Percentiles rank a stretch among this genome's conserved stretches.
Conservation (phyloP, 2,797 vertebrate species). For the Ibycter americanus region DNA sequence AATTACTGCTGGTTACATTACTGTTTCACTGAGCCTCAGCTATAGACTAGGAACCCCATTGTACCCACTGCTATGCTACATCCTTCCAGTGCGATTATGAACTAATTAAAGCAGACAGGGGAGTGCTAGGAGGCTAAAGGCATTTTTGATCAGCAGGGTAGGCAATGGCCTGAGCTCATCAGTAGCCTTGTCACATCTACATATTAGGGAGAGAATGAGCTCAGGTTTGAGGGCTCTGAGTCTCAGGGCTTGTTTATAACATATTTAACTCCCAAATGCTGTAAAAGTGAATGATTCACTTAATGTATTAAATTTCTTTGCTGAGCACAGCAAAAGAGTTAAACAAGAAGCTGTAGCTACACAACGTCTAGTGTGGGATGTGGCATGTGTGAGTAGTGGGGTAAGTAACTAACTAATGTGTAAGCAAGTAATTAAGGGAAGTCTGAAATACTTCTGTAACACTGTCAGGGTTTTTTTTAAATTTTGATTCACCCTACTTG, state of each 20-base stretch:
- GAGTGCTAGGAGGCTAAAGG: neutral
- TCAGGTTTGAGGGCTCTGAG: neutral
- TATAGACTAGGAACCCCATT: neutral
- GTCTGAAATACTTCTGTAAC: neutral
- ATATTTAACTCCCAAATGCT: neutral
- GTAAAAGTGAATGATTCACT: neutral
- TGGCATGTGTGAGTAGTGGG: neutral
- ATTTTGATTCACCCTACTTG: neutral
- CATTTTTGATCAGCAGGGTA: neutral
- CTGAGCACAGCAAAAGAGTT: neutral
- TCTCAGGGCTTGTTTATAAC: neutral
- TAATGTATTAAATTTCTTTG: neutral
- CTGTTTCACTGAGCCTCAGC: neutral
- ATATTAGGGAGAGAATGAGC: neutral
- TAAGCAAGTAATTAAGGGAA: neutral
- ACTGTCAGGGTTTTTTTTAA: neutral
- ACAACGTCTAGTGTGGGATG: neutral
- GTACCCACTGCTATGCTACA: neutral
- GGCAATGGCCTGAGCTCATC: neutral
- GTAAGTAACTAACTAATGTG: neutral
- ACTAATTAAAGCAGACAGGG: neutral
- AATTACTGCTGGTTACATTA: neutral
- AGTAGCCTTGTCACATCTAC: neutral
- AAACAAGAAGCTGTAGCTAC: neutral
- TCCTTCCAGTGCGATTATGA: neutral